phyloP scores from a whole-genome alignment of 1,140 invertebrate genomes.

The Plodia interpunctella region DNA sequence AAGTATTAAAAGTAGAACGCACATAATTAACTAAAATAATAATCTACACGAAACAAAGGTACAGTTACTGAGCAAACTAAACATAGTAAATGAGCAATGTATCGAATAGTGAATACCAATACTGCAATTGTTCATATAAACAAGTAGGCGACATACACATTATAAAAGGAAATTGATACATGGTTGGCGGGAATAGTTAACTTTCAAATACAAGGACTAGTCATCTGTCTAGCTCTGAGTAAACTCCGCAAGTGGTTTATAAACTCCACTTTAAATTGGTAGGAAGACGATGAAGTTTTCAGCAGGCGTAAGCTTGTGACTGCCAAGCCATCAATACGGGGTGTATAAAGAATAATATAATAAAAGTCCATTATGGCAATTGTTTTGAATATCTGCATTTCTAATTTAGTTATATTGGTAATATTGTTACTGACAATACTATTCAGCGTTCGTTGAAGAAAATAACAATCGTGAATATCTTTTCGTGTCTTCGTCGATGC shows the following conservation, averaged over 20 bases:
- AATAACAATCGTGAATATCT: constrained; percentile 1
- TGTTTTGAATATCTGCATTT: no score
- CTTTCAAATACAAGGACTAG: constrained; percentile 2
- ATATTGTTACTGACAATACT: no score
- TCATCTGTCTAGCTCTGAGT: constrained; percentile 13
- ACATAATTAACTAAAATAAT: neutral
- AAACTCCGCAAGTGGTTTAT: constrained; percentile 20
- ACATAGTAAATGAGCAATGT: no score
- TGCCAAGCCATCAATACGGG: neutral
- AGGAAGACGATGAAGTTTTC: constrained; percentile 17
- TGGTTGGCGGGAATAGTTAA: neutral
- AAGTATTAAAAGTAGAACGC: neutral
- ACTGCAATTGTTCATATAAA: no score
- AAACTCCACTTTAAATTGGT: constrained; percentile 17
- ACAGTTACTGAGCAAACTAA: no score
- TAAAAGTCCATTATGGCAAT: neutral
- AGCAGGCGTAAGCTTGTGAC: constrained; percentile 7
- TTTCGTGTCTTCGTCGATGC: neutral
- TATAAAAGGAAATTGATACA: neutral
- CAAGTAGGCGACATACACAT: neutral
- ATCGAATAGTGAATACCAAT: no score
- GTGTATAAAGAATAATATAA: constrained; percentile 7
- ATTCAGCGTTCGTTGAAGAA: neutral
- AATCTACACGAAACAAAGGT: neutral
- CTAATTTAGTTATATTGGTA: no score